These are phyloP conservation scores for Micromussa lordhowensis DNA, from an alignment of 92 coral and sea anemone species.

Conservation along the genomic window DNA sequence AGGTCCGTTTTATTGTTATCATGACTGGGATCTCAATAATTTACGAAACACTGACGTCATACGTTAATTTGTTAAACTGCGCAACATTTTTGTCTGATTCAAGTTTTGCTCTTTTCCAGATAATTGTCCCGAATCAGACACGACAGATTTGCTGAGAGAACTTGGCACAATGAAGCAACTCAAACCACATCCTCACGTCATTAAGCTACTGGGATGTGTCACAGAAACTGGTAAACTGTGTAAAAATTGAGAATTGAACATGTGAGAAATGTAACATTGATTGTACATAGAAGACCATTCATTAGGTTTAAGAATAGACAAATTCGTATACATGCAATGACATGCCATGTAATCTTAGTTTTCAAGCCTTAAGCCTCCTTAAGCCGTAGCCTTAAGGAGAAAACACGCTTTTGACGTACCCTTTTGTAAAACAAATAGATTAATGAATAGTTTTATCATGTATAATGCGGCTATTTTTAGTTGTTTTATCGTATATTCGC, in stretches of 20 bases:
- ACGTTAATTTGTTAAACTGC: not conserved
- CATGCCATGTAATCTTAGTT: too few relatives aligned
- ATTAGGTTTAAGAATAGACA: not conserved
- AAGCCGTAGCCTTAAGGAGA: too few relatives aligned
- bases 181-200: constrained; percentile 16
- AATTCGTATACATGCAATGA: too few relatives aligned
- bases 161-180: constrained; percentile 7
- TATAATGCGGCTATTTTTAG: too few relatives aligned
- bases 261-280: not conserved
- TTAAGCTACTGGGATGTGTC: constrained; percentile 7
- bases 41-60: too few relatives aligned
- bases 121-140: constrained; percentile 3
- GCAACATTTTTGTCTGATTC: not conserved
- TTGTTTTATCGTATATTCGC: too few relatives aligned
- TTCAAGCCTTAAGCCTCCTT: too few relatives aligned
- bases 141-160: constrained; percentile 3
- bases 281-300: not conserved
- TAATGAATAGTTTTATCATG: too few relatives aligned
- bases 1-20: too few relatives aligned
- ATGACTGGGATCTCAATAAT: too few relatives aligned
- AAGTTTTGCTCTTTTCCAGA: not conserved
- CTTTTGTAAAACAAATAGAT: too few relatives aligned
- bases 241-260: not conserved
- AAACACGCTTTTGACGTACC: too few relatives aligned
- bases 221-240: not conserved